Conservation (phyloP, 2,113 vertebrate genomes). For the Sebastes schlegelii region DNA sequence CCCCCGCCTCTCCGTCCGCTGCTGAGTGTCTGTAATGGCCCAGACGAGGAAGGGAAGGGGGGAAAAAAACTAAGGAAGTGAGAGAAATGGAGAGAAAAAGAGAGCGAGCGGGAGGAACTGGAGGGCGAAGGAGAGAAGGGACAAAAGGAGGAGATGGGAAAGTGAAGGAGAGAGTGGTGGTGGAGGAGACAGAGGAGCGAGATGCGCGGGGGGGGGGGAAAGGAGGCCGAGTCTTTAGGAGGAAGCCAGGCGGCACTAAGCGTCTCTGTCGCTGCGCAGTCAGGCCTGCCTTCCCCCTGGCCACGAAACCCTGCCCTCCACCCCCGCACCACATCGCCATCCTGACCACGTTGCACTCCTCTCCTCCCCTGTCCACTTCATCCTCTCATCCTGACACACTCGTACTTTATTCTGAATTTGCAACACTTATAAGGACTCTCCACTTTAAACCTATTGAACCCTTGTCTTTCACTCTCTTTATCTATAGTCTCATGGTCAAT, state of each 20-base stretch:
- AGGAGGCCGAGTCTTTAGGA: slow-evolving; percentile 92
- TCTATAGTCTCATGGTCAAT: not conserved
- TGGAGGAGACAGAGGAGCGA: slow-evolving; percentile 77
- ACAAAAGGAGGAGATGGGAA: slow-evolving; percentile 72
- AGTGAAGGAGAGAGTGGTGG: slow-evolving; percentile 77
- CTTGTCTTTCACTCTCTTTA: slow-evolving; percentile 2
- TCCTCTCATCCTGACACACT: slow-evolving; percentile 50
- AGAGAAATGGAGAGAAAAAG: slow-evolving; percentile 70
- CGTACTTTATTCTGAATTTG: slow-evolving; percentile 35
- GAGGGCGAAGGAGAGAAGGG: slow-evolving; percentile 68
- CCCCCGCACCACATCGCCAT: slow-evolving; percentile 26
- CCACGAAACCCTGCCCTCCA: slow-evolving; percentile 89
- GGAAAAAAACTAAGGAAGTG: slow-evolving; percentile 50
- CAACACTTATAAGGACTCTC: slow-evolving; percentile 55
- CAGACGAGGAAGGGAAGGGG: slow-evolving; percentile 81
- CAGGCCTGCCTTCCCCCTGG: slow-evolving; percentile 92
- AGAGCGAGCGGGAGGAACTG: slow-evolving; percentile 73
- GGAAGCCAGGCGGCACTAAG: slow-evolving; percentile 97
- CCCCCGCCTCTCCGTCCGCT: slow-evolving; percentile 84
- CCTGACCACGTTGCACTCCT: slow-evolving; percentile 57
- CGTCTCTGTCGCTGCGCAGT: slow-evolving; percentile 94
- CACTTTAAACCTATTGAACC: slow-evolving; percentile 40
- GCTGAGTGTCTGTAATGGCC: slow-evolving; percentile 96
- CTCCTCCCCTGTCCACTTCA: slow-evolving; percentile 39
- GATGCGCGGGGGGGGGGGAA: slow-evolving; percentile 84